Evolutionary conservation across 2,888 invertebrate genomes (phyloP).

Genomic region (Bimastos eiseni): DNA sequence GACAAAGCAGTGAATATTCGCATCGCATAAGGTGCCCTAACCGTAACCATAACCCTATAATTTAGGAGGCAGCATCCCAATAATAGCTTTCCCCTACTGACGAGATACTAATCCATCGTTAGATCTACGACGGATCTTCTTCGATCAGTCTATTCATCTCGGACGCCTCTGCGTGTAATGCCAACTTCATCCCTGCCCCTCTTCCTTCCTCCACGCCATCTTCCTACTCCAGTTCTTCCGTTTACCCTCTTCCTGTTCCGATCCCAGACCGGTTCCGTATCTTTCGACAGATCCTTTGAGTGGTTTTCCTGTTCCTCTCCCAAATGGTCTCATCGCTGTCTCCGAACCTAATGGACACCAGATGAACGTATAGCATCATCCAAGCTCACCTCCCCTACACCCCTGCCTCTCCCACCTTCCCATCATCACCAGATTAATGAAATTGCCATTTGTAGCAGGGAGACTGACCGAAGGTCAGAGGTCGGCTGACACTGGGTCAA

Average conservation of each 20-base stretch:
- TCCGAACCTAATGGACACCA: background rate
- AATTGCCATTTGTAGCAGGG: background rate
- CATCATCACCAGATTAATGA: background rate
- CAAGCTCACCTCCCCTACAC: background rate
- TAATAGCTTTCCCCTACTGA: background rate
- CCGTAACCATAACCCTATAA: too few species aligned
- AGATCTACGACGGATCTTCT: too few species aligned
- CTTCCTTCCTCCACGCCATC: background rate
- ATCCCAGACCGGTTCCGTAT: background rate
- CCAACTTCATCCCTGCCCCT: background rate
- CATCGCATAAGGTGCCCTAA: too few species aligned
- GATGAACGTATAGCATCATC: constrained; percentile 1
- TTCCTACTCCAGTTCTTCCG: background rate
- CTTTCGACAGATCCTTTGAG: constrained; percentile 13
- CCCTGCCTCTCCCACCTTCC: background rate
- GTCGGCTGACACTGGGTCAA: background rate
- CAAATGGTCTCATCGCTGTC: background rate
- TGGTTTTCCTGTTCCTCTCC: background rate
- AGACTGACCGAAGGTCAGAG: background rate
- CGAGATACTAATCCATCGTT: background rate
- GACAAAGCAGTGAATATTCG: too few species aligned
- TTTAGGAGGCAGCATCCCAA: background rate
- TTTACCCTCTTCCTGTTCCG: background rate
- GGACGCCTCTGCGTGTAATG: background rate
- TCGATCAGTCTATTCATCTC: too few species aligned